phyloP scores from a whole-genome alignment of 2,113 vertebrate species.

The Scophthalmus maximus region DNA sequence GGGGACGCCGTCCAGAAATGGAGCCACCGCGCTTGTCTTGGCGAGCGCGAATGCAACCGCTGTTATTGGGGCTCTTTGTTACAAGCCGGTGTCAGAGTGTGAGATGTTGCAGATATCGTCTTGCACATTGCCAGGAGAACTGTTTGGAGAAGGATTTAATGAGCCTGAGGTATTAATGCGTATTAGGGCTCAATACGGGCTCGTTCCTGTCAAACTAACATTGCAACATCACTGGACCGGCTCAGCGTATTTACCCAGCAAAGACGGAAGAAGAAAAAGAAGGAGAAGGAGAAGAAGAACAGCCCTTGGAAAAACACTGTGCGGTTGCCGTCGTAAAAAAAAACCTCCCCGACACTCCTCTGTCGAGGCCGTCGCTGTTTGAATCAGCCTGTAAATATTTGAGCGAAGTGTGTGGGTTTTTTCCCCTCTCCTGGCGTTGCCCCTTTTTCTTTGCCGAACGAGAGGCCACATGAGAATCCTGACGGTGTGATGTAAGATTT shows the following conservation, averaged over 20 bases:
- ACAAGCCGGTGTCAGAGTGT: slow-evolving; percentile 47
- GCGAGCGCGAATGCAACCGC: neutral
- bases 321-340: slow-evolving; percentile 32
- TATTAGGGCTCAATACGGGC: slow-evolving; percentile 13
- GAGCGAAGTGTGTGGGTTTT: slow-evolving; percentile 40
- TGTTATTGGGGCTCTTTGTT: slow-evolving; percentile 29
- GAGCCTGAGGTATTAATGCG: slow-evolving; percentile 30
- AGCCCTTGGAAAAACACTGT: slow-evolving; percentile 36
- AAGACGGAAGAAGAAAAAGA: slow-evolving; percentile 18
- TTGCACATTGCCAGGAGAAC: slow-evolving; percentile 39
- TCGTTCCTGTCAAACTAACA: slow-evolving; percentile 27
- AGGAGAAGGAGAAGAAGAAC: slow-evolving; percentile 13
- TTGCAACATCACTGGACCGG: slow-evolving; percentile 15
- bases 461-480: slow-evolving; percentile 9
- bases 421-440: slow-evolving; percentile 23
- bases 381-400: slow-evolving; percentile 69
- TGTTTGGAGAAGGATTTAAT: slow-evolving; percentile 47
- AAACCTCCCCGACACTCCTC: slow-evolving; percentile 33
- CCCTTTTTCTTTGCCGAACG: slow-evolving; percentile 24
- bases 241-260: slow-evolving; percentile 25
- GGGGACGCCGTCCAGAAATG: slow-evolving; percentile 55
- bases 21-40: slow-evolving; percentile 59
- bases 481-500: slow-evolving; percentile 1
- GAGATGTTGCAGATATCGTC: slow-evolving; percentile 54
- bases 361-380: slow-evolving; percentile 12